These are phyloP conservation scores for Lithophane leautieri DNA, from an alignment of 2,888 invertebrate species.

Conservation along the genomic window DNA sequence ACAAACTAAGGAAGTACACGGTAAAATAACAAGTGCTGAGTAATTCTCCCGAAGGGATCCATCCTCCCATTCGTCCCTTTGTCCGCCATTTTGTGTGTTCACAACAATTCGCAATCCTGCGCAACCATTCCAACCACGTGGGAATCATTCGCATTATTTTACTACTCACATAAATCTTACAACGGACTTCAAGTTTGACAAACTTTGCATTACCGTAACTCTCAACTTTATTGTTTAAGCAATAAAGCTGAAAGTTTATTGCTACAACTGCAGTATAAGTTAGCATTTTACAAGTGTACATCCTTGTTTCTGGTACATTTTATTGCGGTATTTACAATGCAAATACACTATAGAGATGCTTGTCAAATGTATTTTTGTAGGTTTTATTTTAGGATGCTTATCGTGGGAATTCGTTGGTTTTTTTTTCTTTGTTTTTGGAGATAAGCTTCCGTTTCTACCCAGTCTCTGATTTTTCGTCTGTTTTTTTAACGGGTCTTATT, in stretches of 20 bases:
- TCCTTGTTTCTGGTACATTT: slow-evolving; percentile 53
- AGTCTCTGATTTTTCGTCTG: background rate
- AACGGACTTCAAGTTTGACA: slow-evolving; percentile 43
- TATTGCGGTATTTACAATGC: slow-evolving; percentile 63
- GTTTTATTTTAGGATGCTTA: slow-evolving; percentile 38
- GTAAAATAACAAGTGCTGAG: background rate
- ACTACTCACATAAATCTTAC: slow-evolving; percentile 58
- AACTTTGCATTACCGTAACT: slow-evolving; percentile 43
- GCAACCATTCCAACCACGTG: slow-evolving; percentile 45
- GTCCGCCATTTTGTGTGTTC: slow-evolving; percentile 36
- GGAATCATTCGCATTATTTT: slow-evolving; percentile 59
- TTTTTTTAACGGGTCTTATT: background rate
- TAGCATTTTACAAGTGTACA: slow-evolving; percentile 43
- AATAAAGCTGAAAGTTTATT: slow-evolving; percentile 61
- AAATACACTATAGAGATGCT: slow-evolving; percentile 60
- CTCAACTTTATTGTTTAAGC: slow-evolving; percentile 39
- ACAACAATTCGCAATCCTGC: slow-evolving; percentile 30
- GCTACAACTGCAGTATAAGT: slow-evolving; percentile 30
- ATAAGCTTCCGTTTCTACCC: slow-evolving; percentile 12
- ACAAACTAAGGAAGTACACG: background rate
- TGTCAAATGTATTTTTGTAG: slow-evolving; percentile 52
- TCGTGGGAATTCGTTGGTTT: slow-evolving; percentile 52
- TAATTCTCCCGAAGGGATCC: slow-evolving; percentile 5
- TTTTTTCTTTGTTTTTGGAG: slow-evolving; percentile 6
- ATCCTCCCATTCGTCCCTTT: background rate